Base-by-base conservation (phyloP, 2,797 vertebrate genomes). In the Lagodon rhomboides region DNA sequence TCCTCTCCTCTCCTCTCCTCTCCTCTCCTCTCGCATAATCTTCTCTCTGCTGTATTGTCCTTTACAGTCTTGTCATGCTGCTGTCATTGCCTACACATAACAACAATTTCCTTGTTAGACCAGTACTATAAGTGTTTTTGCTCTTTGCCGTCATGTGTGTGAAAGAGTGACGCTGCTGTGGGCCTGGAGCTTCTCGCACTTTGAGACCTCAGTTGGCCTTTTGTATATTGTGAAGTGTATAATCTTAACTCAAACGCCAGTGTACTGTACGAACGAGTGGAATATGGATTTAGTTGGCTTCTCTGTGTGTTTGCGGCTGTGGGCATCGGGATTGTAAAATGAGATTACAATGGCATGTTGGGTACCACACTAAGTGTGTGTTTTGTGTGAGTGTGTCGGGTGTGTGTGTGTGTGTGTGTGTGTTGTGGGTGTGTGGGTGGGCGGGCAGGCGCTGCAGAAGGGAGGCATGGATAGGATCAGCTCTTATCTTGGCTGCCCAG, bases 401-500 rank as follows among this genome's bases (percentile, higher is more conserved):
- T 65, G 74, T 69, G 72, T 68, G 79, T 77, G 67, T 66, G 74
- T 75, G 73, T 69, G 63, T 65, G 74, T 71, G 72, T 71, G 79
- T 73, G 75, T 84, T 74, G 71, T 55, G 73, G 79, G 75, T 80
- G 75, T 64, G 70, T 73, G 87, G 53, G 90, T 83, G 93, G 88
- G 93, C 73, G 90, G 87, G 93, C 82, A 69, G 82, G 87, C 56
- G 44, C 87, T 89, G 85, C 89, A 90, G 82, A 92, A 92, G 91
- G 90, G 92, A 92, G 85, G 90, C 90, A 92, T 91, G 94, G 94
- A 94, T 95, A 95, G 94, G 92, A 95, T 95, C 93, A 91, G 91
- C 91, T 92, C 95, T 96, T 96, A 96, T 96, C 95, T 95, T 93
- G 92, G 93, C 92, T 94, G 92, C 93, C 92, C 95, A 96, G 95